A percentile compares a stretch with the other conserved stretches of the same genome.
Conservation (phyloP, 2,888 invertebrate species). For the Platycheirus albimanus region DNA sequence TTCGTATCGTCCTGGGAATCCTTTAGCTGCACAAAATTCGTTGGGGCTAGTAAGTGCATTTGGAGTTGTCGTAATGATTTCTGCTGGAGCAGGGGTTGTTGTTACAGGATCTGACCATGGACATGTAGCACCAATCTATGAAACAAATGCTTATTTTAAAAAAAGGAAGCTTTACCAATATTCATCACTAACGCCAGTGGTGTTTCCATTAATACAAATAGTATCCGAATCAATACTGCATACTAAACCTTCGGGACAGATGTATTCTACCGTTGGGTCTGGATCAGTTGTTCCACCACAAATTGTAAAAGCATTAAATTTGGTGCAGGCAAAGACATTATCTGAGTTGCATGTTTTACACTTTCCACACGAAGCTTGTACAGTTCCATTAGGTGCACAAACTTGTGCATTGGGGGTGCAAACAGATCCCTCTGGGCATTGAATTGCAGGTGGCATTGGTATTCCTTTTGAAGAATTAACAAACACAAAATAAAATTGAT, state of each 20-base stretch:
- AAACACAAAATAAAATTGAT: too few species aligned
- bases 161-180: background rate
- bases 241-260: constrained; percentile 17
- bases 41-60: background rate
- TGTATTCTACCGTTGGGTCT: background rate
- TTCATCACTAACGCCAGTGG: constrained; percentile 24
- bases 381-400: constrained; percentile 1
- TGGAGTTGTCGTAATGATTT: constrained; percentile 10
- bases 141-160: background rate
- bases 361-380: background rate
- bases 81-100: background rate
- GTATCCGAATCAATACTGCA: constrained; percentile 19
- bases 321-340: constrained; percentile 11
- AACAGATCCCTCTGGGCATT: constrained; percentile 9
- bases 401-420: constrained; percentile 18
- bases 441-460: background rate
- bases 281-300: background rate
- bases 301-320: constrained; percentile 13
- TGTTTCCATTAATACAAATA: constrained; percentile 29
- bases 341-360: constrained; percentile 3
- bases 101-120: background rate
- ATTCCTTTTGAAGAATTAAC: constrained; percentile 5
- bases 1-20: constrained; percentile 29
- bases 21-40: constrained; percentile 8
- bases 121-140: constrained; percentile 49